Percentiles rank a stretch among this genome's conserved stretches.
Evolutionary conservation across 2,113 vertebrate genomes (phyloP).

Genomic region (Rhea americana): DNA sequence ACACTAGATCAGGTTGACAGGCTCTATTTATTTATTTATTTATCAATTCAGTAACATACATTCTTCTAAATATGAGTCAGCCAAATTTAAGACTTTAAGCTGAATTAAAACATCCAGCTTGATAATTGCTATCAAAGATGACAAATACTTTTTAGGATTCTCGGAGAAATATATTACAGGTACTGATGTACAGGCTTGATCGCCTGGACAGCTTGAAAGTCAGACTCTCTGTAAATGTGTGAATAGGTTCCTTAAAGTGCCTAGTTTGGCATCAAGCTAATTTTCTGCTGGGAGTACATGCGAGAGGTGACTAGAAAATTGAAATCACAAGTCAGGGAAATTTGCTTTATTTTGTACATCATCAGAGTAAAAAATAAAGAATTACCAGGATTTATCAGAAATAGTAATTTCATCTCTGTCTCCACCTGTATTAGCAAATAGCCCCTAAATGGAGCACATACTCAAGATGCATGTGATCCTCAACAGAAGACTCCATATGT

Average conservation of each 20-base stretch:
- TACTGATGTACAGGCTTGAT: not conserved
- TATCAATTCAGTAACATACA: not conserved
- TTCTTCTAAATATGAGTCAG: not conserved
- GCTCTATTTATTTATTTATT: not conserved
- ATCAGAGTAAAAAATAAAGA: not conserved
- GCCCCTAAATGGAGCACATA: rapidly evolving
- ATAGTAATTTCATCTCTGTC: not conserved
- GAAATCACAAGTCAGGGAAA: not conserved
- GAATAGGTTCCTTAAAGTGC: not conserved
- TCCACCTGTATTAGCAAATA: not conserved
- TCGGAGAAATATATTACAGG: not conserved
- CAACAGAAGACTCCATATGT: not conserved
- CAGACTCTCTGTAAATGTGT: not conserved
- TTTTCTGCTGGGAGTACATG: not conserved
- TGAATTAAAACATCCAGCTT: not conserved
- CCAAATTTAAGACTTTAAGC: not conserved
- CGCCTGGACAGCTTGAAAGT: not conserved
- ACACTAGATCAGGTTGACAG: not conserved
- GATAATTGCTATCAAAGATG: not conserved
- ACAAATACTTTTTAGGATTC: not conserved
- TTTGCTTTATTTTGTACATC: not conserved
- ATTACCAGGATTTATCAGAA: not conserved
- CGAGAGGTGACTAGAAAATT: not conserved
- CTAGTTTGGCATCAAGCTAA: not conserved
- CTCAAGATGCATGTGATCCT: not conserved